Base-by-base conservation (phyloP, 2,888 invertebrate genomes). In the Ganaspis brasiliensis region DNA sequence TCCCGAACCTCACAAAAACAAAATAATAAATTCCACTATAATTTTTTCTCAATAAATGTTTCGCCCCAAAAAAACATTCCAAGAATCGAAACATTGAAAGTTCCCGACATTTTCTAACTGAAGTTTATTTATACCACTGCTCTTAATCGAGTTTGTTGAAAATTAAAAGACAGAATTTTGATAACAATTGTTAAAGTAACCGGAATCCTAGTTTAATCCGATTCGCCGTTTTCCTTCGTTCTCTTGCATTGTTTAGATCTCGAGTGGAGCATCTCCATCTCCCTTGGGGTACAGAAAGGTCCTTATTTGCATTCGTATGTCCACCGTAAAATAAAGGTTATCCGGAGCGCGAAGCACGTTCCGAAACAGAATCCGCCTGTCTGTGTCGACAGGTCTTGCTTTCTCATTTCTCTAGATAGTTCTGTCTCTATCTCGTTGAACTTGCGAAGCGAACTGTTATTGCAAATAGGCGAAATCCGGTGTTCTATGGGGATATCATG, bases 381-480 rank as follows among this genome's bases (percentile, higher is more conserved):
- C 77, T 76, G 73, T 81, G 80, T 80, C 85, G 83, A 82, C 85
- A 83, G 80, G 82, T 84, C 84, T 81, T 78, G 83, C 81, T 79
- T 86, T 78, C 82, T 74, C 45, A 24, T 14, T 67, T 74, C 74
- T 71, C 40, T 37, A 49, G 45, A 26, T 67, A 40, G 49, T 49
- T 26, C 52, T 67, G 49, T 79, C 74, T 67, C 78, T 77, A 74
- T 72, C 56, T 61, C 72, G 40, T 49, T 74, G 73, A 78, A 75
- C 63, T 75, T 71, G 79, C 77, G 74, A 82, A 80, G 75, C 76
- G 80, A 82, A 80, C 82, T 83, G 86, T 87, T 89, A 89, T 86
- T 88, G 87, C 86, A 84, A 88, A 87, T 87, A 85, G 86, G 86
- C 82, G 85, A 86, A 88, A 88, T 86, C 76, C 76, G 81, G 79